Evolutionary conservation across 2,113 vertebrate species (phyloP), one percentile per base, ranked within the genome.

Genomic region (Spea bombifrons): DNA sequence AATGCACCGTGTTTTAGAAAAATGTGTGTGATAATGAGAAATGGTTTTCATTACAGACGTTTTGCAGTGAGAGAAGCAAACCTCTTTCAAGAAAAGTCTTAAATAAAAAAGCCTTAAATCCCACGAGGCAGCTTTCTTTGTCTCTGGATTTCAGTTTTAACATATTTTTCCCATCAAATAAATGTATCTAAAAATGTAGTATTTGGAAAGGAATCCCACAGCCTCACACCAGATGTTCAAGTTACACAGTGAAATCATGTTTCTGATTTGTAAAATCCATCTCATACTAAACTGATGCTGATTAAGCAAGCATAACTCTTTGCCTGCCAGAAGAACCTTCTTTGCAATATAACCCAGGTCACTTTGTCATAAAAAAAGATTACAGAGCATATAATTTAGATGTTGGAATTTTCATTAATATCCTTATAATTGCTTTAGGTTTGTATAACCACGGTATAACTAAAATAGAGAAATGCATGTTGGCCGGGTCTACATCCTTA

Each of bases 11-110:
- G 77, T 73, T 72, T 73, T 59, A 59, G 70, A 80, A 59, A 80
- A 80, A 64, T 68, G 67, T 73, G 77, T 80, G 71, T 73, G 77
- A 80, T 80, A 80, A 80, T 80, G 77, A 80, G 77, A 70, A 52
- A 80, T 80, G 77, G 77, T 80, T 80, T 80, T 80, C 71, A 80
- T 80, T 73, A 80, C 77, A 59, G 61, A 10, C 71, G 49, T 73
- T 72, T 52, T 73, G 71, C 77, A 73, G 69, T 17, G 52, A 73
- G 76, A 79, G 61, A 71, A 44, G 57, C 47, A 63, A 52, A 65
- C 61, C 65, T 61, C 73, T 79, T 73, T 79, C 76, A 72, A 79
- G 76, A 66, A 78, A 71, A 73, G 77, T 49, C 71, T 80, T 73
- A 73, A 79, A 73, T 67, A 80, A 80, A 59, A 80, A 80, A 73